Percentiles rank a stretch among this genome's conserved stretches.
These are phyloP conservation scores for Leptodactylus fallax DNA, from an alignment of 2,797 vertebrate species.

Conservation along the genomic window DNA sequence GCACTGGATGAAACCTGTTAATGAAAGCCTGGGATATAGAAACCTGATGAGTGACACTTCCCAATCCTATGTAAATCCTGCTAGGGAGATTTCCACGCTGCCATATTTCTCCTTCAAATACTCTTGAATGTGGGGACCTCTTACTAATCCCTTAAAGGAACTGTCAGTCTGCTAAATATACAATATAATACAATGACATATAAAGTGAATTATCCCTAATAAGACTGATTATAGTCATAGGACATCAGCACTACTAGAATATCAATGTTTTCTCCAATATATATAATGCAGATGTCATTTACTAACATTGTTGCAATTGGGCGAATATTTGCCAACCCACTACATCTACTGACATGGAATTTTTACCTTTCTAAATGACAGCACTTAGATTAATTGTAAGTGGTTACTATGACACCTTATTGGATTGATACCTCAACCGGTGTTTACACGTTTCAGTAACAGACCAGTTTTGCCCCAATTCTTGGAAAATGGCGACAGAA, in stretches of 20 bases:
- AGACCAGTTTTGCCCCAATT: background rate
- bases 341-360: background rate
- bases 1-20: constrained; percentile 2
- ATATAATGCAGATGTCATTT: background rate
- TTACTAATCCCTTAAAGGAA: background rate
- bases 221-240: background rate
- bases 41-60: constrained; percentile 34
- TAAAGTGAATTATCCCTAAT: background rate
- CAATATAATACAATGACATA: background rate
- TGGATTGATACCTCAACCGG: background rate
- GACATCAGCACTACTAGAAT: background rate
- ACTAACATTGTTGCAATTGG: background rate
- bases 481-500: too few relatives aligned
- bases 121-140: too few relatives aligned
- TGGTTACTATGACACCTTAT: background rate
- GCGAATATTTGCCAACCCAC: background rate
- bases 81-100: background rate
- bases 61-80: background rate
- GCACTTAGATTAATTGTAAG: background rate
- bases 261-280: background rate
- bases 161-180: background rate
- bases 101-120: background rate
- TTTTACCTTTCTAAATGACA: background rate
- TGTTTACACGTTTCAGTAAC: background rate
- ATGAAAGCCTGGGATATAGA: background rate